Percentiles rank a stretch among this genome's conserved stretches.
phyloP scores from a whole-genome alignment of 2,888 invertebrate genomes.

The Netelia virgata region DNA sequence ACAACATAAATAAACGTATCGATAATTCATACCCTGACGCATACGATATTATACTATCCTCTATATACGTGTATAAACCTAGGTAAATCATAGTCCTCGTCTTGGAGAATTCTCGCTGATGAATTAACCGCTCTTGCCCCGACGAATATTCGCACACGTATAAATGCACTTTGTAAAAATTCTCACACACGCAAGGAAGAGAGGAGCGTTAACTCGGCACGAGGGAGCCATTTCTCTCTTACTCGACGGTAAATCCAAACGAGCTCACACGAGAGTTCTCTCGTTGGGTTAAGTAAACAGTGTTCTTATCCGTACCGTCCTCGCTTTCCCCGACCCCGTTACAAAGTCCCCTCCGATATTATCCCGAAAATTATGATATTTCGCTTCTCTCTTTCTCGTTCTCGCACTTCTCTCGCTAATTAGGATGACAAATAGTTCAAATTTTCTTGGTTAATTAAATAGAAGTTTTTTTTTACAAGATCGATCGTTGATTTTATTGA shows the following conservation, averaged over 20 bases:
- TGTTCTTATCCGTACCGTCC: slow-evolving; percentile 48
- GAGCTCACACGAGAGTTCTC: slow-evolving; percentile 43
- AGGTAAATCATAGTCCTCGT: slow-evolving; percentile 52
- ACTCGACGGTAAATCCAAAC: slow-evolving; percentile 39
- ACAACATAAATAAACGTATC: slow-evolving; percentile 57
- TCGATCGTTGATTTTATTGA: neutral
- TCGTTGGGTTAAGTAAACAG: slow-evolving; percentile 53
- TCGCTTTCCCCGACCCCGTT: slow-evolving; percentile 67
- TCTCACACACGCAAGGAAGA: neutral
- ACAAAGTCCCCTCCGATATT: slow-evolving; percentile 31
- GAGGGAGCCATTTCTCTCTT: slow-evolving; percentile 34
- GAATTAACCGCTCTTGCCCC: slow-evolving; percentile 53
- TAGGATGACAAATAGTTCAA: neutral
- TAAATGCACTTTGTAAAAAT: neutral
- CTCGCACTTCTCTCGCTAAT: neutral
- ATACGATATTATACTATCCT: neutral
- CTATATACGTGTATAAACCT: neutral
- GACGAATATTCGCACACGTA: slow-evolving; percentile 21
- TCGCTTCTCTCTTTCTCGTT: neutral
- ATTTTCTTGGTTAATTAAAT: neutral
- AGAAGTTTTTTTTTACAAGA: neutral
- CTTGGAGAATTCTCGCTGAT: slow-evolving; percentile 20
- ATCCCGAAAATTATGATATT: slow-evolving; percentile 53
- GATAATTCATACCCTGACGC: slow-evolving; percentile 57
- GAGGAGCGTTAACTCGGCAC: neutral